phyloP scores from a whole-genome alignment of 2,888 invertebrate genomes.

The Trichacis sp. region DNA sequence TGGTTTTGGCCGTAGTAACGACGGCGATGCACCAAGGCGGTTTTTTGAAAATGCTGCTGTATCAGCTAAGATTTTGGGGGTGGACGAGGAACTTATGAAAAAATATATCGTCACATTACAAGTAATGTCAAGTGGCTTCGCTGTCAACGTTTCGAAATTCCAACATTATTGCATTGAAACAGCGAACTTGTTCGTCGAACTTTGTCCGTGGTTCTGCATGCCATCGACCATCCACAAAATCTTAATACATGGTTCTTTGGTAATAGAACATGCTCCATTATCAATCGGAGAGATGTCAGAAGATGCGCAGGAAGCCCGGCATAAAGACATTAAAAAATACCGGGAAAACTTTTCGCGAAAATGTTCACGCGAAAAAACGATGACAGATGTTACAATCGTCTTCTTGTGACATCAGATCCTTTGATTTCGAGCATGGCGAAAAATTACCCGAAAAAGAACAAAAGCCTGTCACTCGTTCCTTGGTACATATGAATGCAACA shows the following conservation, averaged over 20 bases:
- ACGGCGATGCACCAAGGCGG: constrained; percentile 26
- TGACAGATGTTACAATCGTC: constrained; percentile 27
- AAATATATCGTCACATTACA: constrained; percentile 18
- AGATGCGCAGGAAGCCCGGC: constrained; percentile 54
- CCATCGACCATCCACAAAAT: constrained; percentile 49
- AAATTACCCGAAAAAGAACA: no score
- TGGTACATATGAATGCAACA: no score
- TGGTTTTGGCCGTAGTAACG: constrained; percentile 20
- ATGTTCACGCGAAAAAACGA: constrained; percentile 42
- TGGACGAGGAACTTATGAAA: constrained; percentile 14
- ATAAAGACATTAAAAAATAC: constrained; percentile 42
- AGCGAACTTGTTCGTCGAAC: constrained; percentile 29
- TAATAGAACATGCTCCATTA: constrained; percentile 43
- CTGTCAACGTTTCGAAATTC: constrained; percentile 11
- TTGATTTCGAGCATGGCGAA: no score
- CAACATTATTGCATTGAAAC: constrained; percentile 19
- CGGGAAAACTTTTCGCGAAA: no score
- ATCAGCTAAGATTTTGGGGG: constrained; percentile 13
- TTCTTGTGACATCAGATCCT: no score
- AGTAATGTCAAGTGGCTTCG: constrained; percentile 11
- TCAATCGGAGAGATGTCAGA: constrained; percentile 51
- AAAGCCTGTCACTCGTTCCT: no score
- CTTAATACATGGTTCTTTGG: constrained; percentile 42
- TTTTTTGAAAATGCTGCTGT: constrained; percentile 21
- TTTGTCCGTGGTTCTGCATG: constrained; percentile 54